A percentile compares a stretch with the other conserved stretches of the same genome.
These are phyloP conservation scores for Drosophila santomea DNA, from an alignment of 1,140 invertebrate genomes.

Conservation along the genomic window DNA sequence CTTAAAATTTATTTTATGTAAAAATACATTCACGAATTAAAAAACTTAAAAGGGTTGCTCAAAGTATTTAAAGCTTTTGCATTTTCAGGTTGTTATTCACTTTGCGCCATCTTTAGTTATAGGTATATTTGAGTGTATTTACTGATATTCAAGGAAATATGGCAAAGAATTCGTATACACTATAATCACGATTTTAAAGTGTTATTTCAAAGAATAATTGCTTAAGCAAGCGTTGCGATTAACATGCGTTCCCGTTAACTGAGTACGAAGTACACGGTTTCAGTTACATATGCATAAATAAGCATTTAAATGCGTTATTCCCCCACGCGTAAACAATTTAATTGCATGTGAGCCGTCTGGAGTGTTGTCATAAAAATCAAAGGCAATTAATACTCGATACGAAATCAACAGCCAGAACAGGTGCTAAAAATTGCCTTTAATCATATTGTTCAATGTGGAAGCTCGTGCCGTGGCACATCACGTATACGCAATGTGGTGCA, in stretches of 20 bases:
- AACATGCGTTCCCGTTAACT: conserved; percentile 3
- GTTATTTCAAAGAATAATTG: neutral
- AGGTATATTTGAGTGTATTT: too few relatives aligned
- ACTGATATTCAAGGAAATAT: too few relatives aligned
- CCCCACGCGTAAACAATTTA: conserved; percentile 50
- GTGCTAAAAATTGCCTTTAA: conserved; percentile 57
- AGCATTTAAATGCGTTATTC: conserved; percentile 31
- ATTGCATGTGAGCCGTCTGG: conserved; percentile 32
- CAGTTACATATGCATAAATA: conserved; percentile 9
- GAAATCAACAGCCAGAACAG: conserved; percentile 34
- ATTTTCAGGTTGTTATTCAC: too few relatives aligned
- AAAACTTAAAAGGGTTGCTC: too few relatives aligned
- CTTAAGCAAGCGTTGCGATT: neutral
- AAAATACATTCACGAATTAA: too few relatives aligned
- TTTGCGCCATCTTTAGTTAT: too few relatives aligned
- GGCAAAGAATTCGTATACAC: too few relatives aligned
- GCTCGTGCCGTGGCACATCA: conserved; percentile 21
- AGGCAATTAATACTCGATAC: conserved; percentile 57
- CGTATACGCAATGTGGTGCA: conserved; percentile 51
- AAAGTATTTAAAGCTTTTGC: too few relatives aligned
- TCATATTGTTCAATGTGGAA: conserved; percentile 54
- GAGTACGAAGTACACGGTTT: neutral
- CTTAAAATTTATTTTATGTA: too few relatives aligned
- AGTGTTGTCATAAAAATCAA: conserved; percentile 45
- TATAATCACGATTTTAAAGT: too few relatives aligned